Conservation (phyloP, 2,113 vertebrate genomes). For the Plestiodon gilberti region DNA sequence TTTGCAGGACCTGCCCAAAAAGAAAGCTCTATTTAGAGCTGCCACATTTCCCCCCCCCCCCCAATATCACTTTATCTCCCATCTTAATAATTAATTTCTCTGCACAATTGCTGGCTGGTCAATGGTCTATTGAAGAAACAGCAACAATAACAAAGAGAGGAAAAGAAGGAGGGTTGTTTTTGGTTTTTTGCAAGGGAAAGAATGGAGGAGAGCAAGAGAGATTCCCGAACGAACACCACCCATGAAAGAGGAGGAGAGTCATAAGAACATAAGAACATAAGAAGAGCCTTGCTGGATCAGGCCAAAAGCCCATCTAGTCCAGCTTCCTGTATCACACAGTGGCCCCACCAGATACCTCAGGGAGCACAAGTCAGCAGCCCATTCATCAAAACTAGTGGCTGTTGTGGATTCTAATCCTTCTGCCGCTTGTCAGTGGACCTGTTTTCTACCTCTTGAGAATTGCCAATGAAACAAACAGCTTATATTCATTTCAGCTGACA, state of each 20-base stretch:
- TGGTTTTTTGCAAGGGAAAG: background rate
- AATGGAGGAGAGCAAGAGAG: background rate
- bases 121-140: constrained; percentile 1
- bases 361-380: no score
- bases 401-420: background rate
- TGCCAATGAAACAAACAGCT: background rate
- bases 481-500: background rate
- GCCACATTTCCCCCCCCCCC: background rate
- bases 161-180: no score
- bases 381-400: no score
- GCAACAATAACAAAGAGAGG: constrained; percentile 4
- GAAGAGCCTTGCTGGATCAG: no score
- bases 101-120: background rate
- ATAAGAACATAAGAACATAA: no score
- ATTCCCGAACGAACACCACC: background rate
- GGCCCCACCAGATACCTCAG: no score
- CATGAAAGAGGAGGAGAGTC: background rate
- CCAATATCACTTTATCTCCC: background rate
- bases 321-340: no score
- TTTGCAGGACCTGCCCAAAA: no score
- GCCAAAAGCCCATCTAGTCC: no score
- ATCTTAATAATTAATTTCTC: background rate
- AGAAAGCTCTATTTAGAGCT: no score
- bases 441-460: background rate
- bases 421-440: background rate